Conservation (phyloP, 2,113 vertebrate species). For the Tichodroma muraria region DNA sequence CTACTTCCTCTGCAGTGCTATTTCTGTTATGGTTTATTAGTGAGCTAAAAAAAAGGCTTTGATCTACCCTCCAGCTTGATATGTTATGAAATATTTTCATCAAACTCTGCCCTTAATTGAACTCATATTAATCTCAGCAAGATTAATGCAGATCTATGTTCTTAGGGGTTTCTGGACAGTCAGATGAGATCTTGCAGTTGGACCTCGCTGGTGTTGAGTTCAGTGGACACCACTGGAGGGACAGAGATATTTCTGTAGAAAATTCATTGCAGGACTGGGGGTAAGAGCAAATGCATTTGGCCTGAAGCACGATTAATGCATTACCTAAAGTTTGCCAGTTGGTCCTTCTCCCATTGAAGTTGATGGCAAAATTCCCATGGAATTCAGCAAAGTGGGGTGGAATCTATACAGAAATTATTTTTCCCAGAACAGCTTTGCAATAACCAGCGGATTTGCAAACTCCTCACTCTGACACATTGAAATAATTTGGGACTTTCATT, state of each 20-base stretch:
- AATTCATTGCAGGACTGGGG: neutral
- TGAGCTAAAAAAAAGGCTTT: neutral
- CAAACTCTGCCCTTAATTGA: neutral
- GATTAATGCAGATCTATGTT: neutral
- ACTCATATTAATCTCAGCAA: neutral
- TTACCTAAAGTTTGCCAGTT: neutral
- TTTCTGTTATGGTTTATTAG: conserved; percentile 12
- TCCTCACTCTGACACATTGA: conserved; percentile 39
- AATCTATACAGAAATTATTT: conserved; percentile 16
- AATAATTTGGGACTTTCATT: conserved; percentile 56
- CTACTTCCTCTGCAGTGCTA: neutral
- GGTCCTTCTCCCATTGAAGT: neutral
- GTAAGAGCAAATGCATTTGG: neutral
- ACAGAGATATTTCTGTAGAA: neutral
- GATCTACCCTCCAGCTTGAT: neutral
- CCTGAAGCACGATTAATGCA: neutral
- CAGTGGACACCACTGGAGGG: neutral
- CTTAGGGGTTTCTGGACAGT: neutral
- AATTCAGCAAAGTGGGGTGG: neutral
- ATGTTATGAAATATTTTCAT: neutral
- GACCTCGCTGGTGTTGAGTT: neutral
- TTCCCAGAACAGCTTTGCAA: conserved; percentile 40
- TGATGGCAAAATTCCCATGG: neutral
- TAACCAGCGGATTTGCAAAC: conserved; percentile 22
- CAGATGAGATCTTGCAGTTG: neutral